Evolutionary conservation across 2,113 vertebrate genomes (phyloP).

Genomic region (Aleadryas rufinucha): DNA sequence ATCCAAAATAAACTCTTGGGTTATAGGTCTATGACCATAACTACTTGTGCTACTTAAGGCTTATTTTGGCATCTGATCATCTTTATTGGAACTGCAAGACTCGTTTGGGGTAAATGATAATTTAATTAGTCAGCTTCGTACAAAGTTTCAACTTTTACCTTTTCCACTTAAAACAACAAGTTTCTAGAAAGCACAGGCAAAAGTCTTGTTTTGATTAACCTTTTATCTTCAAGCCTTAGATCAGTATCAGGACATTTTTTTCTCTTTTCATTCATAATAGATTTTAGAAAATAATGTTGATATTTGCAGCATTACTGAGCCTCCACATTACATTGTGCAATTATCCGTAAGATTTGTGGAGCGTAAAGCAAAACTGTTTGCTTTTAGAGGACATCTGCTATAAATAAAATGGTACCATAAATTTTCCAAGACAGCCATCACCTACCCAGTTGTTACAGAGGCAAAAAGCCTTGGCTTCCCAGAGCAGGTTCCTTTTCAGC

Average conservation of each 20-base stretch:
- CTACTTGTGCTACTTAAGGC: background rate
- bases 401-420: constrained; percentile 70
- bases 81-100: constrained; percentile 28
- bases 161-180: constrained; percentile 59
- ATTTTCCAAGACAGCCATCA: constrained; percentile 59
- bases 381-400: constrained; percentile 72
- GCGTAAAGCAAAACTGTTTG: constrained; percentile 64
- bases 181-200: constrained; percentile 57
- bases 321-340: constrained; percentile 49
- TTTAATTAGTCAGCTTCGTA: constrained; percentile 61
- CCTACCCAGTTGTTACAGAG: constrained; percentile 3
- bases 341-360: constrained; percentile 64
- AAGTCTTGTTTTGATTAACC: constrained; percentile 73
- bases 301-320: constrained; percentile 43
- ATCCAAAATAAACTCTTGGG: background rate
- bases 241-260: constrained; percentile 58
- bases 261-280: constrained; percentile 30
- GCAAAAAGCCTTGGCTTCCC: constrained; percentile 30
- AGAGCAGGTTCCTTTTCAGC: constrained; percentile 29
- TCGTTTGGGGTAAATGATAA: constrained; percentile 32
- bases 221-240: constrained; percentile 68
- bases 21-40: background rate
- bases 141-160: constrained; percentile 70
- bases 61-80: constrained; percentile 41
- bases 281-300: constrained; percentile 61